Evolutionary conservation across 1,140 invertebrate genomes (phyloP), one percentile per base, ranked within the genome.

Genomic region (Pentalonia nigronervosa): DNA sequence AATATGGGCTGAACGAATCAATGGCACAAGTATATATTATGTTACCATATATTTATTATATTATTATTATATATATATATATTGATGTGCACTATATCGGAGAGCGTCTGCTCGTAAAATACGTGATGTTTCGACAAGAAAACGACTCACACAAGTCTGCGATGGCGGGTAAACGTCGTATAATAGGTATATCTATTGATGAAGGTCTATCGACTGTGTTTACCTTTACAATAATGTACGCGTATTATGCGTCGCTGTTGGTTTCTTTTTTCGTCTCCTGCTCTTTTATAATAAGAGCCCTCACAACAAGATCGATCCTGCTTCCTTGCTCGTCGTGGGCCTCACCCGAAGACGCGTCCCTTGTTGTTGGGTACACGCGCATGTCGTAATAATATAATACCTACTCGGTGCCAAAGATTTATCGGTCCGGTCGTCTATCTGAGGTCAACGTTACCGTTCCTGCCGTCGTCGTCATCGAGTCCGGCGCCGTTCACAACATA

Each of bases 111-210:
- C 11, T n/a, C 30, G 60, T 76, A 76, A 76, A 76, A 17, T 41
- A 41, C n/a, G 60, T 76, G 60, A 76, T 76, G 60, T 76, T 76
- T 76, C 60, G 60, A 76, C 60, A n/a, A 34, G 60, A 76, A 76
- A 76, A 76, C 60, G n/a, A 76, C 60, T 76, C n/a, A 76, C 17
- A 17, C 14, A 4, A 41, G 41, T 41, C n/a, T n/a, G n/a, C 41
- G 41, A 41, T 4, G 60, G 17, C 11, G 60, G 30, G 30, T n/a
- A 7, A n/a, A 0, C 60, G 30, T n/a, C n/a, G 4, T 41, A 41
- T 41, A 41, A 21, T 21, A 76, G 14, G 60, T 67, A 8, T 50
- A 21, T 53, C 20, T 23, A 7, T 9, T n/a, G n/a, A n/a, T n/a
- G n/a, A n/a, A 76, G 60, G 60, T 76, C 41, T 41, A 76, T 76